These are phyloP conservation scores for Sycophaga agraensis DNA, from an alignment of 1,140 invertebrate species.

Conservation along the genomic window DNA sequence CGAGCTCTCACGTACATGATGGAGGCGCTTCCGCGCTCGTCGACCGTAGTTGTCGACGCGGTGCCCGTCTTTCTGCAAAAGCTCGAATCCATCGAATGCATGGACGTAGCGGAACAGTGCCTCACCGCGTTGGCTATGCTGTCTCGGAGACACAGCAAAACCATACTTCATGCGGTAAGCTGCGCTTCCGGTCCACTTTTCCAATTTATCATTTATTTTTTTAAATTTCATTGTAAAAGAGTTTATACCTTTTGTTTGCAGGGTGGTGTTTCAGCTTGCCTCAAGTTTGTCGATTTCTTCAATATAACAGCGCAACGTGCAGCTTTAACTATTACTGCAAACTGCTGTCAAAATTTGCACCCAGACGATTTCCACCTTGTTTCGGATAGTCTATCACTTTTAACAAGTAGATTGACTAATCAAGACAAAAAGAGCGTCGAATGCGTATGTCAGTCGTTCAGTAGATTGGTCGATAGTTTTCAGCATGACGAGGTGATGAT, in stretches of 20 bases:
- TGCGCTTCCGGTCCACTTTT: too few relatives aligned
- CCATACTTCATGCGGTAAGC: constrained; percentile 89
- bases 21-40: constrained; percentile 95
- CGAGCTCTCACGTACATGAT: constrained; percentile 99
- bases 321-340: constrained; percentile 92
- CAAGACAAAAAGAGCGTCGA: constrained; percentile 98
- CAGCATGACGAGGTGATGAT: constrained; percentile 87
- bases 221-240: too few relatives aligned
- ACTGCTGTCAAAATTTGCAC: constrained; percentile 93
- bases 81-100: constrained; percentile 96
- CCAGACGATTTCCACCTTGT: constrained; percentile 93
- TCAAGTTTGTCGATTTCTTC: constrained; percentile 97
- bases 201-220: too few relatives aligned
- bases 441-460: constrained; percentile 94
- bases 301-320: constrained; percentile 94
- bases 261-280: constrained; percentile 90
- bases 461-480: constrained; percentile 93
- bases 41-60: constrained; percentile 93
- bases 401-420: constrained; percentile 85
- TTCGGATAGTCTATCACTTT: constrained; percentile 80
- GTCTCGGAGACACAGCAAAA: constrained; percentile 93
- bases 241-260: constrained; percentile 50
- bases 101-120: constrained; percentile 98
- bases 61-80: constrained; percentile 95
- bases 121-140: constrained; percentile 95